A percentile compares a stretch with the other conserved stretches of the same genome.
These are phyloP conservation scores for Antheraea pernyi DNA, from an alignment of 1,140 invertebrate genomes.

Conservation along the genomic window DNA sequence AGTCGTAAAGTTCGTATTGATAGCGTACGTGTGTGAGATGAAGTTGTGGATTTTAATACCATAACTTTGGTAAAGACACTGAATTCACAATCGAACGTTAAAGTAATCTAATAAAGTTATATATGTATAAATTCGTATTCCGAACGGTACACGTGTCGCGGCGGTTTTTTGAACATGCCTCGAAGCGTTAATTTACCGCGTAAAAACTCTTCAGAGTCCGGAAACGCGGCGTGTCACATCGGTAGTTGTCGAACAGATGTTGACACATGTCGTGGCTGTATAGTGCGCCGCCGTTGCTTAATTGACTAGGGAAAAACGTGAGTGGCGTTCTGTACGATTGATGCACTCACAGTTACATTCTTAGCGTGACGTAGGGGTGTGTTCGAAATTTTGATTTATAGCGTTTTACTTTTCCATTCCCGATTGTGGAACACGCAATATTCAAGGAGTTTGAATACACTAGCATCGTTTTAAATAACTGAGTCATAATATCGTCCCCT, in stretches of 20 bases:
- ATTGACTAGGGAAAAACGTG: conserved; percentile 62
- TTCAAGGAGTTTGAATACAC: too few relatives aligned
- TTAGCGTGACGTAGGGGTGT: conserved; percentile 17
- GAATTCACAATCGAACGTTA: neutral
- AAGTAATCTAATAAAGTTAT: neutral
- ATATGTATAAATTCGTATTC: neutral
- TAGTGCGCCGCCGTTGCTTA: conserved; percentile 44
- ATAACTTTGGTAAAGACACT: neutral
- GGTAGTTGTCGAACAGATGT: conserved; percentile 68
- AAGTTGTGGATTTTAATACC: conserved; percentile 39
- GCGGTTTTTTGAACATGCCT: conserved; percentile 48
- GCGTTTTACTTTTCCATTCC: conserved; percentile 14
- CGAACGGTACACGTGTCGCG: conserved; percentile 44
- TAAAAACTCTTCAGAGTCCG: conserved; percentile 66
- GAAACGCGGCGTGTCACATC: conserved; percentile 58
- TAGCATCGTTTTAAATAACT: neutral
- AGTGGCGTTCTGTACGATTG: conserved; percentile 19
- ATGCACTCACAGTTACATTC: conserved; percentile 17
- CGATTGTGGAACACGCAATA: neutral
- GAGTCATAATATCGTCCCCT: conserved; percentile 6
- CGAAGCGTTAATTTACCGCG: conserved; percentile 62
- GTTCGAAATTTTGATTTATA: conserved; percentile 22
- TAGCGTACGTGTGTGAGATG: conserved; percentile 38
- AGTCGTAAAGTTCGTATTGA: conserved; percentile 46
- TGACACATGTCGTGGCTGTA: conserved; percentile 62